Evolutionary conservation across 2,888 invertebrate species (phyloP).

Genomic region (Hetaerina titia): DNA sequence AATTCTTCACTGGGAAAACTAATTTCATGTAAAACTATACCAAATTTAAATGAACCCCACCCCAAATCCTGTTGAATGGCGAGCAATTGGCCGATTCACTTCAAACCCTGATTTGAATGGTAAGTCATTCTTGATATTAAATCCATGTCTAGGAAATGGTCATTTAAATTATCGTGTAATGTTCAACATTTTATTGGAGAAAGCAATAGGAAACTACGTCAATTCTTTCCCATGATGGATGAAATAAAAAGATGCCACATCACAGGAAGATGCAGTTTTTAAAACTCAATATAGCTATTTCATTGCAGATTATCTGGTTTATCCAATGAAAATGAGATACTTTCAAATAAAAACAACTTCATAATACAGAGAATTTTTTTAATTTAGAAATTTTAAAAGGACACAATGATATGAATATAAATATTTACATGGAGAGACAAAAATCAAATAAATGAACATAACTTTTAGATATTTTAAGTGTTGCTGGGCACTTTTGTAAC

Average conservation of each 20-base stretch:
- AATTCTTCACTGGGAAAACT: too few species aligned
- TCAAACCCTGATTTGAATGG: too few species aligned
- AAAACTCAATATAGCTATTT: not conserved
- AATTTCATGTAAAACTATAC: too few species aligned
- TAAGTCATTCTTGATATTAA: too few species aligned
- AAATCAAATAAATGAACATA: constrained; percentile 75
- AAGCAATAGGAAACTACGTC: too few species aligned
- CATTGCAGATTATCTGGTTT: not conserved
- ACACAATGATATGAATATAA: constrained; percentile 85
- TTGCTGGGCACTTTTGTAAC: constrained; percentile 69
- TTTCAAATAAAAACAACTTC: constrained; percentile 34
- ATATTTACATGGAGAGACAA: constrained; percentile 81
- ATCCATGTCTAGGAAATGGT: too few species aligned
- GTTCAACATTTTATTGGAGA: too few species aligned
- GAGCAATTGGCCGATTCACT: too few species aligned
- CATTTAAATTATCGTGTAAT: too few species aligned
- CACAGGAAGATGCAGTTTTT: not conserved
- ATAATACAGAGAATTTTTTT: constrained; percentile 72
- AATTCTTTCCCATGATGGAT: not conserved
- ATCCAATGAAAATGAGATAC: not conserved
- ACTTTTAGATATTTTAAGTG: constrained; percentile 70
- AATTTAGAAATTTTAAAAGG: constrained; percentile 72
- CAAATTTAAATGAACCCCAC: too few species aligned
- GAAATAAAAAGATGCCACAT: not conserved
- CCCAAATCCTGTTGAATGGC: too few species aligned